These are phyloP conservation scores for Monochamus saltuarius DNA, from an alignment of 1,140 invertebrate genomes.

Conservation along the genomic window DNA sequence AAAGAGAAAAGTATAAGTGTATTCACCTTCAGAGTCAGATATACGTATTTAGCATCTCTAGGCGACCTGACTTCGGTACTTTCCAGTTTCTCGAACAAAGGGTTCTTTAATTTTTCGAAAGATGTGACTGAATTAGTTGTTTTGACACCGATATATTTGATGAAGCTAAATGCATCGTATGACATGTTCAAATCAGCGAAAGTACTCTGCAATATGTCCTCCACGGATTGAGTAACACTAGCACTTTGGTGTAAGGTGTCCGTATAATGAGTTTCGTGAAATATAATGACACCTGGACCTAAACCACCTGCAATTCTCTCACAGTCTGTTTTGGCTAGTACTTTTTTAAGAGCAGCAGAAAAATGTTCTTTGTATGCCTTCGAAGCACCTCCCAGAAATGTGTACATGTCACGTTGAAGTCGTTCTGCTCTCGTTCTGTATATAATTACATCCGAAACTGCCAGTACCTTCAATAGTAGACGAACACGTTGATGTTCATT, in stretches of 20 bases:
- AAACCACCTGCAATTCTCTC: slow-evolving; percentile 52
- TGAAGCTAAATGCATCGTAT: slow-evolving; percentile 71
- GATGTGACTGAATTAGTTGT: slow-evolving; percentile 62
- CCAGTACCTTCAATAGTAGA: slow-evolving; percentile 75
- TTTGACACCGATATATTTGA: slow-evolving; percentile 71
- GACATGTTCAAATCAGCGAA: slow-evolving; percentile 65
- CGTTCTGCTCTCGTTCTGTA: slow-evolving; percentile 78
- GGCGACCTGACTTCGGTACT: slow-evolving; percentile 70
- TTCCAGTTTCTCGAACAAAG: slow-evolving; percentile 61
- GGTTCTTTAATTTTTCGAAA: slow-evolving; percentile 57
- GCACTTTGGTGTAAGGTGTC: slow-evolving; percentile 54
- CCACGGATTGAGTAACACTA: slow-evolving; percentile 62
- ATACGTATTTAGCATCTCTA: slow-evolving; percentile 66
- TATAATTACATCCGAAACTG: slow-evolving; percentile 80
- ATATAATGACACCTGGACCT: slow-evolving; percentile 76
- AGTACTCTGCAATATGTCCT: slow-evolving; percentile 64
- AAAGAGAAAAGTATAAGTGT: slow-evolving; percentile 9
- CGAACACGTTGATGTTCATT: slow-evolving; percentile 72
- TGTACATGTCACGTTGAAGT: slow-evolving; percentile 77
- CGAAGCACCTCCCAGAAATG: slow-evolving; percentile 77
- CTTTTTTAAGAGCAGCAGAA: slow-evolving; percentile 54
- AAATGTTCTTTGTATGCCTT: slow-evolving; percentile 77
- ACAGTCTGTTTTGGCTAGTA: slow-evolving; percentile 30
- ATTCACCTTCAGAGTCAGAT: slow-evolving; percentile 64
- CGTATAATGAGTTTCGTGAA: slow-evolving; percentile 82